Evolutionary conservation across 2,888 invertebrate species (phyloP).

Genomic region (Dysmachus trigonus): DNA sequence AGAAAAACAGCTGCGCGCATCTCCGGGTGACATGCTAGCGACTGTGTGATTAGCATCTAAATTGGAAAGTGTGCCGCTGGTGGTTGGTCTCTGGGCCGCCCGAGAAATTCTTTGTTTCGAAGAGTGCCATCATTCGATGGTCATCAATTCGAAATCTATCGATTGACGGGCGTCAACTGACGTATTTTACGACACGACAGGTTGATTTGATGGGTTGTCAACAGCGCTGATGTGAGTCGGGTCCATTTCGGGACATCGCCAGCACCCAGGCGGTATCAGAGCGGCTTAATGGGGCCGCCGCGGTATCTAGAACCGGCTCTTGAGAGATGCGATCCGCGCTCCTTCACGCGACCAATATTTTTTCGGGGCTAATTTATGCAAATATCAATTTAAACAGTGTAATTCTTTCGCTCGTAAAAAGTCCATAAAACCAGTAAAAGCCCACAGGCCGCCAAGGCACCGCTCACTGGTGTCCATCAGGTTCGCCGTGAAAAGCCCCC

Average conservation of each 20-base stretch:
- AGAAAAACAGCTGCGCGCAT: not conserved
- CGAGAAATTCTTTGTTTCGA: not conserved
- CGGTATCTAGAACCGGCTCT: not conserved
- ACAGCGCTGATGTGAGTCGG: not conserved
- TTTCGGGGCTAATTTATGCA: constrained; percentile 39
- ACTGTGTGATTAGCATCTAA: not conserved
- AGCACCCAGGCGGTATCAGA: not conserved
- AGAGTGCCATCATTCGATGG: not conserved
- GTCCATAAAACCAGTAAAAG: constrained; percentile 41
- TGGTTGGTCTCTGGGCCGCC: not conserved
- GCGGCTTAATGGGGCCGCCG: not conserved
- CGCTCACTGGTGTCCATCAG: not conserved
- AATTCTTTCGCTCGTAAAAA: constrained; percentile 38
- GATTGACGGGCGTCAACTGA: constrained; percentile 11
- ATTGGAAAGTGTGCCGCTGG: constrained; percentile 10
- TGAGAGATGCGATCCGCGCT: not conserved
- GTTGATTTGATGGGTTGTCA: constrained; percentile 17
- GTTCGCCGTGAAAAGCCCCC: not conserved
- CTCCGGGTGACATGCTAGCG: not conserved
- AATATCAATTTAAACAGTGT: constrained; percentile 44
- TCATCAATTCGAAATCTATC: constrained; percentile 18
- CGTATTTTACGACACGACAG: not conserved
- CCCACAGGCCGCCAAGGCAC: constrained; percentile 14
- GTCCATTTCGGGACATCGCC: not conserved
- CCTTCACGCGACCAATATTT: not conserved